These are phyloP conservation scores for Athalia rosae DNA, from an alignment of 2,888 invertebrate genomes.

Conservation along the genomic window DNA sequence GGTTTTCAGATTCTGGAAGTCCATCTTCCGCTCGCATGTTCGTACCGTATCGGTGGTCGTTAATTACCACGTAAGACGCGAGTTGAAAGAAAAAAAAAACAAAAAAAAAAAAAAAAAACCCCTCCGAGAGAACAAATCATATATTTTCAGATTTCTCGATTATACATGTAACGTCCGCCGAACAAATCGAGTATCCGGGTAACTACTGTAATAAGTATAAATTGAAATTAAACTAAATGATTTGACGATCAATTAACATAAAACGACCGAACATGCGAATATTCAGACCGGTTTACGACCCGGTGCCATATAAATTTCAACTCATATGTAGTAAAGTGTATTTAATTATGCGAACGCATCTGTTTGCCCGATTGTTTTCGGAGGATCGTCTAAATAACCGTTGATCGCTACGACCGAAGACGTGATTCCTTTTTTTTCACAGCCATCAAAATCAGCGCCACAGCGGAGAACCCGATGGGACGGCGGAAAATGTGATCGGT, in stretches of 20 bases:
- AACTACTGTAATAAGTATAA: not conserved
- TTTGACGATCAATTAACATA: constrained; percentile 33
- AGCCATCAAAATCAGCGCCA: constrained; percentile 36
- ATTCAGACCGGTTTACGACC: constrained; percentile 29
- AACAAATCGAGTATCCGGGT: constrained; percentile 34
- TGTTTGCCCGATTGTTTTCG: too few relatives aligned
- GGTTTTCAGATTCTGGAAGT: too few relatives aligned
- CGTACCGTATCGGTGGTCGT: too few relatives aligned
- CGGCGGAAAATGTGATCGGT: too few relatives aligned
- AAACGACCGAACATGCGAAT: not conserved
- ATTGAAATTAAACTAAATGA: constrained; percentile 18
- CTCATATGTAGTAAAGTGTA: constrained; percentile 4
- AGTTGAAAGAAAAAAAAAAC: not conserved
- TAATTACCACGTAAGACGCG: not conserved
- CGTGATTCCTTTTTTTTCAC: not conserved
- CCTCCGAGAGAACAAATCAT: too few relatives aligned
- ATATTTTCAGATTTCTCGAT: not conserved
- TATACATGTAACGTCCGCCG: not conserved
- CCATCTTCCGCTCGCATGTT: too few relatives aligned
- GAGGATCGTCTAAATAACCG: too few relatives aligned
- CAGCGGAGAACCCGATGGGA: not conserved
- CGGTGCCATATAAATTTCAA: constrained; percentile 6
- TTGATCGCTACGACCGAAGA: too few relatives aligned
- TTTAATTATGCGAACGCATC: constrained; percentile 9
- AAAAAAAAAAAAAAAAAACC: constrained; percentile 3